Evolutionary conservation across 2,888 invertebrate genomes (phyloP).

Genomic region (Heliconius hortense): DNA sequence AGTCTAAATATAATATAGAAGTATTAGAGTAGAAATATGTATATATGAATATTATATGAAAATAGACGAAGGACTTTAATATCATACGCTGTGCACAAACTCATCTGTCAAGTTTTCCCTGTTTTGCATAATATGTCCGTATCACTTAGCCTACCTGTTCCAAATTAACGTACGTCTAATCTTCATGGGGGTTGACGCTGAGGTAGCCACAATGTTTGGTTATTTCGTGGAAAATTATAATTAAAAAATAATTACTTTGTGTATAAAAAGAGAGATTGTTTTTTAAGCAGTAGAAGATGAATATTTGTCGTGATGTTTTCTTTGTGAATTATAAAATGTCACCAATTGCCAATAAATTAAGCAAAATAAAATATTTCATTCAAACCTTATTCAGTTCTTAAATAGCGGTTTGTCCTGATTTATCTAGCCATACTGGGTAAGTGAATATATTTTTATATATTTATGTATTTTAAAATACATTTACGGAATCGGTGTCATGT

Average conservation of each 20-base stretch:
- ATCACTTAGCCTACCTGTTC: conserved; percentile 32
- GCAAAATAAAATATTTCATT: too few relatives aligned
- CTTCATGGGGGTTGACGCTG: conserved; percentile 17
- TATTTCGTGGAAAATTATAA: not conserved
- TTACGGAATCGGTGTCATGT: too few relatives aligned
- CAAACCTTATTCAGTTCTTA: not conserved
- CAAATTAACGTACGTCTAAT: conserved; percentile 30
- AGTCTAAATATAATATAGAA: not conserved
- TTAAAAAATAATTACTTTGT: not conserved
- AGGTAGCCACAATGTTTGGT: conserved; percentile 5
- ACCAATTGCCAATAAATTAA: too few relatives aligned
- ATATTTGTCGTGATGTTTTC: too few relatives aligned
- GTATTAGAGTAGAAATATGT: not conserved
- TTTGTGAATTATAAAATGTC: too few relatives aligned
- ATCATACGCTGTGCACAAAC: conserved; percentile 18
- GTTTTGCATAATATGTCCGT: conserved; percentile 32
- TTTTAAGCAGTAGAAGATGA: too few relatives aligned
- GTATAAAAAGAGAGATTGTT: not conserved
- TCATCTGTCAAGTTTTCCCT: conserved; percentile 30
- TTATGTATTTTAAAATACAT: too few relatives aligned
- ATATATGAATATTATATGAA: not conserved
- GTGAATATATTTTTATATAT: too few relatives aligned
- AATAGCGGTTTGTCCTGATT: too few relatives aligned
- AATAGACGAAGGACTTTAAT: conserved; percentile 19
- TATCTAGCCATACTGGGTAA: too few relatives aligned